Evolutionary conservation across 1,140 invertebrate genomes (phyloP).

Genomic region (Gonioctena quinquepunctata): DNA sequence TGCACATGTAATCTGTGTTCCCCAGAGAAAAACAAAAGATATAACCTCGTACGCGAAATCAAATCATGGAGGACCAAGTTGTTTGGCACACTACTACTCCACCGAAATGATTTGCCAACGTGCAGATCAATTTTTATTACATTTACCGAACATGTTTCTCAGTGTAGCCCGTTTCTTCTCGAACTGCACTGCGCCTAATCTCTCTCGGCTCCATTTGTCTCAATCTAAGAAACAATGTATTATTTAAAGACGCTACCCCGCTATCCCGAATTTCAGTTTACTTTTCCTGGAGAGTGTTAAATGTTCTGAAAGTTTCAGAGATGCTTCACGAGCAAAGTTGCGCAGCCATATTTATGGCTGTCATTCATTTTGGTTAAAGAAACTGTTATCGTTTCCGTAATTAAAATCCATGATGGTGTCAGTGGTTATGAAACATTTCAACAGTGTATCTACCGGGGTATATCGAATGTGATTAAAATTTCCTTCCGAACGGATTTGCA

Average conservation of each 20-base stretch:
- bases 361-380: constrained; percentile 15
- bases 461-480: neutral
- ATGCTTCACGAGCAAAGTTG: constrained; percentile 12
- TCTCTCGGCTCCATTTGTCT: constrained; percentile 52
- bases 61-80: too few relatives aligned
- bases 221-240: constrained; percentile 52
- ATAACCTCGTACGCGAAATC: too few relatives aligned
- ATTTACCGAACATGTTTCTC: too few relatives aligned
- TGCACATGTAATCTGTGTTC: too few relatives aligned
- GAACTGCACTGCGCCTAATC: constrained; percentile 47
- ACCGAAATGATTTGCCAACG: too few relatives aligned
- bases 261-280: constrained; percentile 46
- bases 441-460: neutral
- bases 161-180: constrained; percentile 24
- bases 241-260: constrained; percentile 49
- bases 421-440: neutral
- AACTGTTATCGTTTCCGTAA: neutral
- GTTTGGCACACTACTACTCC: too few relatives aligned
- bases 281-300: constrained; percentile 35
- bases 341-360: constrained; percentile 4
- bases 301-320: constrained; percentile 23
- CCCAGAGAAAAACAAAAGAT: too few relatives aligned
- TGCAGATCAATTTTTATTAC: too few relatives aligned
- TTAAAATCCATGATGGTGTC: neutral
- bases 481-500: too few relatives aligned